A percentile compares a stretch with the other conserved stretches of the same genome.
Conservation (phyloP, 2,888 invertebrate genomes). For the Gortyna flavago region DNA sequence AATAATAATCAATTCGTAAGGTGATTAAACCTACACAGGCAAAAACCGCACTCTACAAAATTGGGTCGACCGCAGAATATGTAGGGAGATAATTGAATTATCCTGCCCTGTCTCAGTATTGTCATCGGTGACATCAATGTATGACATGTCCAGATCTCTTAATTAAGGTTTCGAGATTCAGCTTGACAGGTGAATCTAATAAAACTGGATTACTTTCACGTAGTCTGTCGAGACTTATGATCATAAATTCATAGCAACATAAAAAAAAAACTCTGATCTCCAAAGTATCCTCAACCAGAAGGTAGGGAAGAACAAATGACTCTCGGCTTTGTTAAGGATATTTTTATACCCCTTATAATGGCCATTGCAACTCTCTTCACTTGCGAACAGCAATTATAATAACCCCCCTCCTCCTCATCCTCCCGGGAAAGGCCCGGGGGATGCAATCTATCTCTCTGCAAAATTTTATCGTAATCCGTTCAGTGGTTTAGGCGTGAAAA, state of each 20-base stretch:
- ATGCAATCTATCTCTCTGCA: too few species aligned
- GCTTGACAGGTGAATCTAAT: slow-evolving; percentile 11
- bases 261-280: too few species aligned
- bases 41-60: slow-evolving; percentile 27
- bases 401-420: too few species aligned
- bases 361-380: not conserved
- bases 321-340: too few species aligned
- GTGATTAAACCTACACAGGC: not conserved
- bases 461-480: too few species aligned
- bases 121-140: slow-evolving; percentile 49
- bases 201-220: slow-evolving; percentile 14
- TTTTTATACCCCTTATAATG: too few species aligned
- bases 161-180: slow-evolving; percentile 11
- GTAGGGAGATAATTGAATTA: slow-evolving; percentile 59
- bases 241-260: too few species aligned
- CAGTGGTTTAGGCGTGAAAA: too few species aligned
- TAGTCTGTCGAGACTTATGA: not conserved
- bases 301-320: too few species aligned
- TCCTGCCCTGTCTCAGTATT: slow-evolving; percentile 43
- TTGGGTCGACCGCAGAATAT: slow-evolving; percentile 23
- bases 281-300: too few species aligned
- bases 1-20: slow-evolving; percentile 22
- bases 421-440: too few species aligned
- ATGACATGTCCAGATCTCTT: slow-evolving; percentile 21
- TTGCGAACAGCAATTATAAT: not conserved